Percentiles rank a stretch among this genome's conserved stretches.
phyloP scores from a whole-genome alignment of 2,113 vertebrate species.

The Malurus melanocephalus region DNA sequence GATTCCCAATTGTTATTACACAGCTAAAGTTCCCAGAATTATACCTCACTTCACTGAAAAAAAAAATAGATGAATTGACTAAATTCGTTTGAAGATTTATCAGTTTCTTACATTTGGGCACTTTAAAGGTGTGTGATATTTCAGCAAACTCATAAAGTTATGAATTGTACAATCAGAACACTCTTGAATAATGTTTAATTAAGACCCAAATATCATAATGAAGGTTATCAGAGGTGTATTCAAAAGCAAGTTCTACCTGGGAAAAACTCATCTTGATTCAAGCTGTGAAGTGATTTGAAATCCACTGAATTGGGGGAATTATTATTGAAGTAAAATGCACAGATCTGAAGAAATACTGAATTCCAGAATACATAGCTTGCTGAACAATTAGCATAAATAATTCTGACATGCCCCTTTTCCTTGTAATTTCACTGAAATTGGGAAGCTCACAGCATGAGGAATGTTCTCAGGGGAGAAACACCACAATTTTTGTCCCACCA shows the following conservation, averaged over 20 bases:
- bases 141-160: background rate
- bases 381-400: background rate
- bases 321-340: background rate
- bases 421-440: background rate
- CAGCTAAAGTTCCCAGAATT: background rate
- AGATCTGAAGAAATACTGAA: background rate
- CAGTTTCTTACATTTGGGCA: background rate
- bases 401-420: background rate
- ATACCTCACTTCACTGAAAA: background rate
- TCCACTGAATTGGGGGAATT: background rate
- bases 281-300: background rate
- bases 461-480: background rate
- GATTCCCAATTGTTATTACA: background rate
- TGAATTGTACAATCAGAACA: background rate
- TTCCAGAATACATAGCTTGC: background rate
- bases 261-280: background rate
- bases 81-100: background rate
- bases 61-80: fast-evolving
- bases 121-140: background rate
- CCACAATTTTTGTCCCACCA: background rate
- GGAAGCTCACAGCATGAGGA: background rate
- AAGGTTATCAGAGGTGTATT: background rate
- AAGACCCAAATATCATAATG: background rate
- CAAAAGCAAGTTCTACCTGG: background rate
- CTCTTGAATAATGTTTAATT: background rate